phyloP scores from a whole-genome alignment of 2,797 vertebrate species.

The Rousettus madagascariensis region DNA sequence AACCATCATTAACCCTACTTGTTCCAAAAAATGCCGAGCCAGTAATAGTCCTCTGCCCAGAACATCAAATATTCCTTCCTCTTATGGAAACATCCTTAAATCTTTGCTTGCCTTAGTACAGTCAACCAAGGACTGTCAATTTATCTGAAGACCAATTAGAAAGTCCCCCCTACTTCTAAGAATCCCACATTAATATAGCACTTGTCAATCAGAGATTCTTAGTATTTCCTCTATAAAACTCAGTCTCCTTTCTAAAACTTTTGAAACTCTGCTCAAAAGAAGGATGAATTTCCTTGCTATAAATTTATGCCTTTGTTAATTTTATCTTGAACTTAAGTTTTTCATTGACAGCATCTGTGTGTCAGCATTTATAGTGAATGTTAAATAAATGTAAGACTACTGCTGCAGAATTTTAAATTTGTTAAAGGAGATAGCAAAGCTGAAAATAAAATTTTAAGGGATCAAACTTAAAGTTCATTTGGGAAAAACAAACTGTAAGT shows the following conservation, averaged over 20 bases:
- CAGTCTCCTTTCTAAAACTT: slow-evolving; percentile 15
- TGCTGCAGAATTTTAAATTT: background rate
- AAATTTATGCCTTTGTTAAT: slow-evolving; percentile 2
- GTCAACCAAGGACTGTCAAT: background rate
- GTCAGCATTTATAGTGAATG: background rate
- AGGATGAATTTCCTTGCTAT: background rate
- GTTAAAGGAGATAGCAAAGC: background rate
- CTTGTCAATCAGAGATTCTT: background rate
- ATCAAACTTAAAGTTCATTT: background rate
- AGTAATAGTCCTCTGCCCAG: background rate
- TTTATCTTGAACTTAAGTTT: slow-evolving; percentile 28
- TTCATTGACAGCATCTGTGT: background rate
- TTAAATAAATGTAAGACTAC: background rate
- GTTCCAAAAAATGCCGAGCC: background rate
- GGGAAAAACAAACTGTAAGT: background rate
- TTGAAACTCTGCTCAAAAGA: background rate
- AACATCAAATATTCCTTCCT: background rate
- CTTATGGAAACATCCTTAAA: background rate
- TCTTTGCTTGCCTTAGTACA: background rate
- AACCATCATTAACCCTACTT: background rate
- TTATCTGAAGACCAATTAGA: slow-evolving; percentile 5
- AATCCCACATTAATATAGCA: background rate
- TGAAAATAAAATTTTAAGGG: slow-evolving; percentile 6
- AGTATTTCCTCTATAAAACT: background rate
- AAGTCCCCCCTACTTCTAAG: background rate